Percentiles rank a stretch among this genome's conserved stretches.
phyloP scores from a whole-genome alignment of 2,113 vertebrate species.

The Philantomba maxwellii region DNA sequence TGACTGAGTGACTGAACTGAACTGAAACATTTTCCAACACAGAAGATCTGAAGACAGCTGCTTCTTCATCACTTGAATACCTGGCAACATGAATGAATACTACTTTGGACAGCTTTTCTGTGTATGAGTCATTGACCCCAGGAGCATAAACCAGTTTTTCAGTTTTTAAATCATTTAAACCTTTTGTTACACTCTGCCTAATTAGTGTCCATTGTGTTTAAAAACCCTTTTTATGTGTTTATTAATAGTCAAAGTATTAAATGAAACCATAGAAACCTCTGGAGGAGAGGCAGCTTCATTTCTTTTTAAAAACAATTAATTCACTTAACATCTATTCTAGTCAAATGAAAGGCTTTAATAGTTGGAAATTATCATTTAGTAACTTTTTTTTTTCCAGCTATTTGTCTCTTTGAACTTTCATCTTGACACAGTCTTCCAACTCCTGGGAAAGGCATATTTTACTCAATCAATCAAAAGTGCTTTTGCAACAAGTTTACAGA shows the following conservation, averaged over 20 bases:
- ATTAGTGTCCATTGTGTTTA: constrained; percentile 47
- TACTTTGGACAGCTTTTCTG: not conserved
- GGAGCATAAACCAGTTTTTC: not conserved
- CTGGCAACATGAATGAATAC: not conserved
- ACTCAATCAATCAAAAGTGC: not conserved
- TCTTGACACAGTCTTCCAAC: not conserved
- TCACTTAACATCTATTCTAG: not conserved
- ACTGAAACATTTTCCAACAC: not conserved
- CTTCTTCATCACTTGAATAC: not conserved
- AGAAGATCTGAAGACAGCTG: not conserved
- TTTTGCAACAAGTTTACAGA: not conserved
- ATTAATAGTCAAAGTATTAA: constrained; percentile 48
- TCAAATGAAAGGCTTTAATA: not conserved
- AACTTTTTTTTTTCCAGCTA: not conserved
- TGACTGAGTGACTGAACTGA: too few species aligned
- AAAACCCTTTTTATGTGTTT: constrained; percentile 1
- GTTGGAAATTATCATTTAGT: constrained; percentile 20
- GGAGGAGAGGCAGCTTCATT: not conserved
- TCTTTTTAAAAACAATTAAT: constrained; percentile 20
- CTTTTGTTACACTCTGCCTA: constrained; percentile 15
- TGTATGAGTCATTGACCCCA: constrained; percentile 25
- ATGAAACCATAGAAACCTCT: constrained; percentile 57
- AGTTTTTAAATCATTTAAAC: constrained; percentile 21
- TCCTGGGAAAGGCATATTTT: not conserved
- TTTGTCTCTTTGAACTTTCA: not conserved